These are phyloP conservation scores for Xanthostigma xanthostigma DNA, from an alignment of 2,888 invertebrate species.

Conservation along the genomic window DNA sequence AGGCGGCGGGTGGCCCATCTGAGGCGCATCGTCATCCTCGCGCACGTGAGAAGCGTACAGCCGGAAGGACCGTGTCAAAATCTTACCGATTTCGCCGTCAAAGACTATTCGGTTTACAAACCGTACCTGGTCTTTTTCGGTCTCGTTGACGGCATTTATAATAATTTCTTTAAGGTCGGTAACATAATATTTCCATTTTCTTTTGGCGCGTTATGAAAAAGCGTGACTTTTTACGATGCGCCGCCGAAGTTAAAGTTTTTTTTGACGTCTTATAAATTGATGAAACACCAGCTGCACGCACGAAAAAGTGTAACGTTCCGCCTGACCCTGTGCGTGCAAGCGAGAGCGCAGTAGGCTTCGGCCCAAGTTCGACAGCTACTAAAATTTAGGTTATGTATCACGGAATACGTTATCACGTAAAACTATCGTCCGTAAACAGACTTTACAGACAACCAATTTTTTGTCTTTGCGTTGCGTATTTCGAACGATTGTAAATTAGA, in stretches of 20 bases:
- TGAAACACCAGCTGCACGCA: too few species aligned
- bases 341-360: too few species aligned
- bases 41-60: constrained; percentile 55
- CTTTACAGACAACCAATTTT: too few species aligned
- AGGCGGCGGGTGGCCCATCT: constrained; percentile 54
- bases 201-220: neutral
- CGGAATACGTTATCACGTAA: too few species aligned
- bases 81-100: constrained; percentile 32
- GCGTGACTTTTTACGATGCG: neutral
- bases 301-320: too few species aligned
- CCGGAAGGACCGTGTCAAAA: constrained; percentile 47
- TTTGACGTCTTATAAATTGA: too few species aligned
- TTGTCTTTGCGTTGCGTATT: constrained; percentile 2
- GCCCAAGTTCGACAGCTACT: too few species aligned
- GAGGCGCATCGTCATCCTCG: constrained; percentile 57
- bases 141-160: constrained; percentile 71
- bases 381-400: too few species aligned
- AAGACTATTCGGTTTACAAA: constrained; percentile 71
- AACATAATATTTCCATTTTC: neutral
- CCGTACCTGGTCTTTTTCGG: constrained; percentile 74
- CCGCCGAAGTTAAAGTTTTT: too few species aligned
- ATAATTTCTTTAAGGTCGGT: constrained; percentile 69
- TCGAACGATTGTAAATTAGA: neutral
- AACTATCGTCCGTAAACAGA: too few species aligned
- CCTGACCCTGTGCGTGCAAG: too few species aligned